A percentile compares a stretch with the other conserved stretches of the same genome.
These are phyloP conservation scores for Arrhamphus sclerolepis DNA, from an alignment of 2,797 vertebrate genomes.

Conservation along the genomic window DNA sequence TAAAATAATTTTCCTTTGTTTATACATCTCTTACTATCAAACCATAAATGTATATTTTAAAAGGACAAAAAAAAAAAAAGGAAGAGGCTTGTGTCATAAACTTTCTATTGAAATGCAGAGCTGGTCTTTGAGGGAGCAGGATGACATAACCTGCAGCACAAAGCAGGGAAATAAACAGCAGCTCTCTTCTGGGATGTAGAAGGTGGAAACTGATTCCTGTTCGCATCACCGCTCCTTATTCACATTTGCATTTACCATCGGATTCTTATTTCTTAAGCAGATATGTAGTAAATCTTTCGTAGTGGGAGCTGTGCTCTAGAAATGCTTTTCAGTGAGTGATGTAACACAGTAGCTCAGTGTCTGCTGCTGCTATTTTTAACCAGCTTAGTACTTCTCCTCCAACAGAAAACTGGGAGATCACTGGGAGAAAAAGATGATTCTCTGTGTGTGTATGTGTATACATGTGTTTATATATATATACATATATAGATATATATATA, in stretches of 20 bases:
- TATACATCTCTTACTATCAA: constrained; percentile 17
- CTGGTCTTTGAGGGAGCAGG: constrained; percentile 51
- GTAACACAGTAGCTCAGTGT: constrained; percentile 42
- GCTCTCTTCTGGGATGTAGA: constrained; percentile 60
- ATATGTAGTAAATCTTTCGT: neutral
- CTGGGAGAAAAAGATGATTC: too few relatives aligned
- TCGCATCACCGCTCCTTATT: constrained; percentile 40
- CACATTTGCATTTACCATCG: constrained; percentile 20
- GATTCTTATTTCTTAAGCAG: constrained; percentile 16
- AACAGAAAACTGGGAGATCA: constrained; percentile 15
- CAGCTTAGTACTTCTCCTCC: constrained; percentile 13
- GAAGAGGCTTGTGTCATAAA: too few relatives aligned
- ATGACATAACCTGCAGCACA: constrained; percentile 75
- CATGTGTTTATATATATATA: too few relatives aligned
- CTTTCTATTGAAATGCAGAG: constrained; percentile 54
- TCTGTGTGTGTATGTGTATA: too few relatives aligned
- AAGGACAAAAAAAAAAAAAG: too few relatives aligned
- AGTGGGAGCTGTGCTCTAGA: constrained; percentile 20
- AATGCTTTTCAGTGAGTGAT: constrained; percentile 29
- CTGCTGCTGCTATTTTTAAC: constrained; percentile 64
- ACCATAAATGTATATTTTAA: neutral
- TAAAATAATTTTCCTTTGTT: constrained; percentile 16
- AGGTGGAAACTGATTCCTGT: constrained; percentile 67
- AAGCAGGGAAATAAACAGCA: constrained; percentile 64
- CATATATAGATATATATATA: too few relatives aligned